Percentiles rank a stretch among this genome's conserved stretches.
phyloP scores from a whole-genome alignment of 2,113 vertebrate species.

The Gnathochromis pfefferi region DNA sequence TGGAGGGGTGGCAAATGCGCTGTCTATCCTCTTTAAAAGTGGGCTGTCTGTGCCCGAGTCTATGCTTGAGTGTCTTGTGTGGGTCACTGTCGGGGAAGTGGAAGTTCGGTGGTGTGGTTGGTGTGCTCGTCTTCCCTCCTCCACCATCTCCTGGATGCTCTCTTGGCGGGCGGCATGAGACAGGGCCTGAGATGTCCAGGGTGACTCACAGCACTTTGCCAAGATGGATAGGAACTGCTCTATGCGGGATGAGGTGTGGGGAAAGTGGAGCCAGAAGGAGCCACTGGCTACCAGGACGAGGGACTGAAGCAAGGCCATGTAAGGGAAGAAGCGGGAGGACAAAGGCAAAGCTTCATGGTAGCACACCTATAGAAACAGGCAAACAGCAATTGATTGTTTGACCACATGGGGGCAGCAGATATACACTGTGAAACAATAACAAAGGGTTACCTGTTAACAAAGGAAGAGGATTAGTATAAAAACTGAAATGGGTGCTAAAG shows the following conservation, averaged over 20 bases:
- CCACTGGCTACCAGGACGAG: constrained; percentile 73
- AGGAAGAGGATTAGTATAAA: not conserved
- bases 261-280: constrained; percentile 81
- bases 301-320: constrained; percentile 72
- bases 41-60: constrained; percentile 64
- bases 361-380: constrained; percentile 55
- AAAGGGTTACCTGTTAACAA: not conserved
- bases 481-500: not conserved
- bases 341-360: constrained; percentile 75
- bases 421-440: not conserved
- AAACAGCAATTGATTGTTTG: not conserved
- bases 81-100: not conserved
- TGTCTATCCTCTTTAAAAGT: constrained; percentile 33
- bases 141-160: not conserved
- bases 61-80: constrained; percentile 25
- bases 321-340: constrained; percentile 77
- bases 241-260: constrained; percentile 75
- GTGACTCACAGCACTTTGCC: constrained; percentile 78
- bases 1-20: not conserved
- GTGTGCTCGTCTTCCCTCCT: not conserved
- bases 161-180: constrained; percentile 69
- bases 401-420: not conserved
- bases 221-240: constrained; percentile 78
- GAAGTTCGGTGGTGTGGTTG: not conserved
- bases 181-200: constrained; percentile 78